A percentile compares a stretch with the other conserved stretches of the same genome.
Evolutionary conservation across 2,888 invertebrate genomes (phyloP).

Genomic region (Chrysolina haemoptera): DNA sequence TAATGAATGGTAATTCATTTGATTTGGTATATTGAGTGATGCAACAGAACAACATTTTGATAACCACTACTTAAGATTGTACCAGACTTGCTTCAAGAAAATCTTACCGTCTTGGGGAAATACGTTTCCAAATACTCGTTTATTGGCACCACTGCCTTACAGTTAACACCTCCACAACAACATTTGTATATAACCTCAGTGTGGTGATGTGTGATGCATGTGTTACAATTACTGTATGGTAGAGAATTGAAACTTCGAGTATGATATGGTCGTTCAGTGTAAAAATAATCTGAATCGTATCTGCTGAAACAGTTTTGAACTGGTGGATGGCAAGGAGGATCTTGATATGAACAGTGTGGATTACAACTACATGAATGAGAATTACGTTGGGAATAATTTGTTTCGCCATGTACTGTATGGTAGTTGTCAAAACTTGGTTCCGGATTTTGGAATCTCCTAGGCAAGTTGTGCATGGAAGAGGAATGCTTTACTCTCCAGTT

Average conservation of each 20-base stretch:
- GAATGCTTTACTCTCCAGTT: slow-evolving; percentile 68
- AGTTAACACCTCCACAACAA: slow-evolving; percentile 62
- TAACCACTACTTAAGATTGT: slow-evolving; percentile 26
- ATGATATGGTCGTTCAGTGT: slow-evolving; percentile 9
- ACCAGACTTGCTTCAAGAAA: slow-evolving; percentile 40
- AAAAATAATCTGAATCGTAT: slow-evolving; percentile 36
- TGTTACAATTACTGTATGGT: slow-evolving; percentile 31
- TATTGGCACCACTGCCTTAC: slow-evolving; percentile 66
- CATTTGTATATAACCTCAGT: slow-evolving; percentile 57
- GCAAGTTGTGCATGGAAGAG: slow-evolving; percentile 66
- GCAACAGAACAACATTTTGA: slow-evolving; percentile 11
- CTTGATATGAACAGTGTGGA: slow-evolving; percentile 37
- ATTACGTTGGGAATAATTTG: slow-evolving; percentile 46
- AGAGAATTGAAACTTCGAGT: slow-evolving; percentile 43
- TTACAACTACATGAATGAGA: slow-evolving; percentile 28
- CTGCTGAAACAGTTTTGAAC: slow-evolving; percentile 42
- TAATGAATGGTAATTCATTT: background rate
- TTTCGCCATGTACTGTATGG: slow-evolving; percentile 68
- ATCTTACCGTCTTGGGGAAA: slow-evolving; percentile 67
- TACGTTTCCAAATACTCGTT: slow-evolving; percentile 68
- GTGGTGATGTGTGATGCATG: slow-evolving; percentile 36
- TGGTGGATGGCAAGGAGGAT: slow-evolving; percentile 25
- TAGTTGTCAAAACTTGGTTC: slow-evolving; percentile 61
- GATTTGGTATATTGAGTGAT: background rate
- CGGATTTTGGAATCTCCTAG: slow-evolving; percentile 44